Percentiles rank a stretch among this genome's conserved stretches.
These are phyloP conservation scores for Leptodirus hochenwartii DNA, from an alignment of 2,888 invertebrate species.

Conservation along the genomic window DNA sequence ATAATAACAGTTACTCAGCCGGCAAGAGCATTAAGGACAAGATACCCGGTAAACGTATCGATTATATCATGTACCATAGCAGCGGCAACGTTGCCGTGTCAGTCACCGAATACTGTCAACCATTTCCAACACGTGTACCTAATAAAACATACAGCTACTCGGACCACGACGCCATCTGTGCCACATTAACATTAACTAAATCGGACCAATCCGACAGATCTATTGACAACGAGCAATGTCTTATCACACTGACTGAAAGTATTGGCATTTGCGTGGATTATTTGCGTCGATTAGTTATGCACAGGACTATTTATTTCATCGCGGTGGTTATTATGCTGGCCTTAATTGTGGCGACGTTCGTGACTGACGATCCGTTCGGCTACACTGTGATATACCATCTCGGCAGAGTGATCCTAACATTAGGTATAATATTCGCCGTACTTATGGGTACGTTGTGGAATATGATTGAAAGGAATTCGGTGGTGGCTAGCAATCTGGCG, in stretches of 20 bases:
- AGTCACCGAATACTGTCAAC: constrained; percentile 41
- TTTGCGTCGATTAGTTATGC: constrained; percentile 28
- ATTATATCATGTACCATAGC: constrained; percentile 65
- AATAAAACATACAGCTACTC: constrained; percentile 60
- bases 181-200: constrained; percentile 25
- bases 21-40: constrained; percentile 29
- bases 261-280: constrained; percentile 41
- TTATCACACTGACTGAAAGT: constrained; percentile 33
- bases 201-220: constrained; percentile 4
- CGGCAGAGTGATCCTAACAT: constrained; percentile 41
- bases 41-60: constrained; percentile 74
- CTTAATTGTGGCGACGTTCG: constrained; percentile 33
- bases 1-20: constrained; percentile 67
- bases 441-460: constrained; percentile 74
- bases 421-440: constrained; percentile 45
- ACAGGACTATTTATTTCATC: constrained; percentile 34
- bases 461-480: constrained; percentile 58
- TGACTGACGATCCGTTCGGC: constrained; percentile 27
- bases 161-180: constrained; percentile 74
- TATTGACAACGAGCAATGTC: constrained; percentile 13
- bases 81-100: constrained; percentile 23
- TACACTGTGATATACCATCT: constrained; percentile 33
- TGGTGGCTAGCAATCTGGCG: constrained; percentile 52
- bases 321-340: constrained; percentile 31
- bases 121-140: constrained; percentile 57